These are phyloP conservation scores for Archips xylosteana DNA, from an alignment of 2,888 invertebrate species.

Conservation along the genomic window DNA sequence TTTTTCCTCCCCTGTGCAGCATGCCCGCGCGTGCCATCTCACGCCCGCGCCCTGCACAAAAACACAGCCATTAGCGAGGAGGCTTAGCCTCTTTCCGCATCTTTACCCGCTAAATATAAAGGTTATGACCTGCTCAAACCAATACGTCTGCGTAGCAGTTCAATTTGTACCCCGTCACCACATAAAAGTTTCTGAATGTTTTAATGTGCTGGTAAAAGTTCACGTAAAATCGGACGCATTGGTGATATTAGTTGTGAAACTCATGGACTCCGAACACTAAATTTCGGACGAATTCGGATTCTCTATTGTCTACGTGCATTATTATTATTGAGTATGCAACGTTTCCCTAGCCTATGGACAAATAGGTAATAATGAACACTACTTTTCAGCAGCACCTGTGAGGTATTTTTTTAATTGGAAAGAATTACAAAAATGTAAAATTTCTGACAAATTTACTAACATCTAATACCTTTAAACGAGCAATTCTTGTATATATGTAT, in stretches of 20 bases:
- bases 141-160: neutral
- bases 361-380: too few relatives aligned
- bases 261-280: neutral
- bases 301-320: too few relatives aligned
- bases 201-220: neutral
- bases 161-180: neutral
- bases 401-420: too few relatives aligned
- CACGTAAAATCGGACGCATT: neutral
- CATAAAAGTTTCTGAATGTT: neutral
- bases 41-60: conserved; percentile 85
- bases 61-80: conserved; percentile 67
- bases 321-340: too few relatives aligned
- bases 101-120: conserved; percentile 69
- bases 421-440: too few relatives aligned
- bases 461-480: too few relatives aligned
- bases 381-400: too few relatives aligned
- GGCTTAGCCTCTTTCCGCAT: conserved; percentile 59
- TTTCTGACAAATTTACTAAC: too few relatives aligned
- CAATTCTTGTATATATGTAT: too few relatives aligned
- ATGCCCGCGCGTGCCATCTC: conserved; percentile 92
- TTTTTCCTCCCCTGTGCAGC: conserved; percentile 91
- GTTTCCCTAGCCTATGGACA: too few relatives aligned
- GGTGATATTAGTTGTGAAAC: neutral
- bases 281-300: neutral
- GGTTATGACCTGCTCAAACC: neutral